Percentiles rank a stretch among this genome's conserved stretches.
Conservation (phyloP, 2,113 vertebrate genomes). For the Pedionomus torquatus region DNA sequence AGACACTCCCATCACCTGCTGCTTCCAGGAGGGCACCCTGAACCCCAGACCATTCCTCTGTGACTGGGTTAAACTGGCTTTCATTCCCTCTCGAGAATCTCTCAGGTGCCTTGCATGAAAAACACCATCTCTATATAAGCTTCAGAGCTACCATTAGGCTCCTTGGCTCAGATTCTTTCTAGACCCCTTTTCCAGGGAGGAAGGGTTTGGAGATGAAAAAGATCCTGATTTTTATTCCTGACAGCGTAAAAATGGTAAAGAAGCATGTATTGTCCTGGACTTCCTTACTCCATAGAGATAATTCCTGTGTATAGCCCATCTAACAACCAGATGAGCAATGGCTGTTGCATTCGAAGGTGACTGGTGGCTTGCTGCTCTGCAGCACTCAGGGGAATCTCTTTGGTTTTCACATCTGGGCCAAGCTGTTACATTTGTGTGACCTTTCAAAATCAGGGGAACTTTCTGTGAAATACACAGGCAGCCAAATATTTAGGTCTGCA, state of each 20-base stretch:
- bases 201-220: background rate
- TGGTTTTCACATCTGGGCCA: conserved; percentile 20
- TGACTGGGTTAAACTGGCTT: background rate
- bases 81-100: background rate
- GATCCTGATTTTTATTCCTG: background rate
- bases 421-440: conserved; percentile 20
- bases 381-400: background rate
- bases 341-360: background rate
- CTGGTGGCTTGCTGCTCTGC: background rate
- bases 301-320: background rate
- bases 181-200: background rate
- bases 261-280: background rate
- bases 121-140: background rate
- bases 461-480: conserved; percentile 8
- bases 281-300: background rate
- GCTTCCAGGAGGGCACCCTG: background rate
- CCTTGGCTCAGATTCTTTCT: background rate
- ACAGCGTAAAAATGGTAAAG: background rate
- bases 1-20: background rate
- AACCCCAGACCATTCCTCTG: background rate
- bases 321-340: background rate
- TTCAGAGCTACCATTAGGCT: background rate
- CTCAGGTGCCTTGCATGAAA: background rate
- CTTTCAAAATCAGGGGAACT: background rate
- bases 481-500: conserved; percentile 26